A percentile compares a stretch with the other conserved stretches of the same genome.
These are phyloP conservation scores for Archocentrus centrarchus DNA, from an alignment of 2,113 vertebrate genomes.

Conservation along the genomic window DNA sequence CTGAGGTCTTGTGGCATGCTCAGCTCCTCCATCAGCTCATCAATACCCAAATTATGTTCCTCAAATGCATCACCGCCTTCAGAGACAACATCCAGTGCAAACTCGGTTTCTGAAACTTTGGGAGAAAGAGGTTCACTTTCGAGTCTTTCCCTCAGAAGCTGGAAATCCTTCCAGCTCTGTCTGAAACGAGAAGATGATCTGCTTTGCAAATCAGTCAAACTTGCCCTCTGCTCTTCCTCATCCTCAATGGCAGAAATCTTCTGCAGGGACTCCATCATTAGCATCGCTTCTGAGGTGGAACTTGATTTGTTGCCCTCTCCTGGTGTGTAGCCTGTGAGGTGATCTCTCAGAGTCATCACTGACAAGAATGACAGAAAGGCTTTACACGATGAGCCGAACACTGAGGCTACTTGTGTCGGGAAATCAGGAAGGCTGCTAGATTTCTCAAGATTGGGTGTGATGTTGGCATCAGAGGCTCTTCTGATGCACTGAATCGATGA, in stretches of 20 bases:
- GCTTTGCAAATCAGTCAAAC: constrained; percentile 82
- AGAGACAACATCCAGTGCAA: constrained; percentile 63
- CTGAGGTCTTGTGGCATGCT: constrained; percentile 74
- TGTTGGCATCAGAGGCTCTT: constrained; percentile 66
- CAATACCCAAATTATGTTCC: constrained; percentile 54
- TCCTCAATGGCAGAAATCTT: constrained; percentile 82
- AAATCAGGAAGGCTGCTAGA: constrained; percentile 79
- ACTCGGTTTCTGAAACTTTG: constrained; percentile 69
- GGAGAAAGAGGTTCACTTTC: constrained; percentile 68
- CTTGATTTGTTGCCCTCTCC: constrained; percentile 61
- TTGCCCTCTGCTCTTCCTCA: constrained; percentile 82
- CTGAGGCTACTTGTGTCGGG: constrained; percentile 75
- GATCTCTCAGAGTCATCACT: constrained; percentile 86
- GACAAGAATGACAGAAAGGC: constrained; percentile 89
- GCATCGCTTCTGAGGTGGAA: constrained; percentile 82
- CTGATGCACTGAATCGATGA: constrained; percentile 74
- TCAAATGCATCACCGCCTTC: constrained; percentile 59
- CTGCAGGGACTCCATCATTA: constrained; percentile 86
- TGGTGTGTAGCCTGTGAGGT: constrained; percentile 58
- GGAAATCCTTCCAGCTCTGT: constrained; percentile 75
- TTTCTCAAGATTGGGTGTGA: constrained; percentile 72
- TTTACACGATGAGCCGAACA: constrained; percentile 82
- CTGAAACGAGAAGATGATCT: constrained; percentile 76
- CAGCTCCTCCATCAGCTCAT: constrained; percentile 78
- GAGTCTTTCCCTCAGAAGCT: constrained; percentile 61